Percentiles rank a stretch among this genome's conserved stretches.
These are phyloP conservation scores for Plebejus argus DNA, from an alignment of 2,888 invertebrate species.

Conservation along the genomic window DNA sequence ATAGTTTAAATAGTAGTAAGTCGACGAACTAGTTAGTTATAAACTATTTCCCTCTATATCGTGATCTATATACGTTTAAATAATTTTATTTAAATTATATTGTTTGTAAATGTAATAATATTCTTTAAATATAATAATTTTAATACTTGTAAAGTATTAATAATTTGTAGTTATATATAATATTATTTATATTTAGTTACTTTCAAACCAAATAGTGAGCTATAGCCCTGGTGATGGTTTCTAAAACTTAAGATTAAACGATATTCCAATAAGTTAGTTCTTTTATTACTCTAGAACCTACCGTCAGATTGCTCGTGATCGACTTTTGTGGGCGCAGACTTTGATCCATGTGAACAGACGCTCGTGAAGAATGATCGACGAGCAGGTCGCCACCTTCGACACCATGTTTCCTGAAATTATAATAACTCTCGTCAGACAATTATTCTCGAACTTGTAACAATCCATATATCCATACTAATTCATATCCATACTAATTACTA, in stretches of 20 bases:
- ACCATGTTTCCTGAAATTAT: slow-evolving; percentile 82
- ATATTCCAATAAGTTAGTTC: slow-evolving; percentile 52
- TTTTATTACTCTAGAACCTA: slow-evolving; percentile 51
- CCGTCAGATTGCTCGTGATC: slow-evolving; percentile 71
- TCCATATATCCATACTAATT: too few relatives aligned
- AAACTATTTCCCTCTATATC: slow-evolving; percentile 63
- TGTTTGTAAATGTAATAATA: slow-evolving; percentile 59
- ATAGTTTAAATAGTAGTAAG: slow-evolving; percentile 81
- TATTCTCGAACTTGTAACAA: too few relatives aligned
- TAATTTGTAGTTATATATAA: slow-evolving; percentile 39
- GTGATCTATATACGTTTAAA: slow-evolving; percentile 72
- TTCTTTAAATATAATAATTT: slow-evolving; percentile 53
- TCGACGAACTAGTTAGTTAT: slow-evolving; percentile 63
- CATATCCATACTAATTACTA: too few relatives aligned
- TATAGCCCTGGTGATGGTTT: slow-evolving; percentile 74
- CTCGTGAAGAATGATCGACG: slow-evolving; percentile 72
- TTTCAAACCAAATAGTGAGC: slow-evolving; percentile 44
- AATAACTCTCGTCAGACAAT: not conserved
- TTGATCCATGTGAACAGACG: slow-evolving; percentile 68
- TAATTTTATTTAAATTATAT: slow-evolving; percentile 72
- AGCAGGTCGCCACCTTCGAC: slow-evolving; percentile 80
- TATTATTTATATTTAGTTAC: slow-evolving; percentile 51
- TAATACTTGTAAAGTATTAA: slow-evolving; percentile 35
- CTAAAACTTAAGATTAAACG: slow-evolving; percentile 66
- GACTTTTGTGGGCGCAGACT: slow-evolving; percentile 65